Evolutionary conservation across 2,888 invertebrate species (phyloP), one percentile per base, ranked within the genome.

Genomic region (Plagiodera versicolora): DNA sequence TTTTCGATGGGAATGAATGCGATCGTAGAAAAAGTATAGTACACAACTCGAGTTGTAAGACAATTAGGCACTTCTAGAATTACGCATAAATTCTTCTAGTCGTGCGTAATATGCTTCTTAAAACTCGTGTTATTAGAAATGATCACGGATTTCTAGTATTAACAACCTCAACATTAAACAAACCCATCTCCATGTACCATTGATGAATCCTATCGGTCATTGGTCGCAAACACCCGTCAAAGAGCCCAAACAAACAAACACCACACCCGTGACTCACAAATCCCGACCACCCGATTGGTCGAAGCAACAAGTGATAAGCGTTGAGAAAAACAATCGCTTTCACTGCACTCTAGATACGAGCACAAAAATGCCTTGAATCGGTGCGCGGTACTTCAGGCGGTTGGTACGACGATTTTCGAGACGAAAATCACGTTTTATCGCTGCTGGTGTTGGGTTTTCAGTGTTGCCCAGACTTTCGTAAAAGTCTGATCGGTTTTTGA

Each of bases 401-500:
- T n/a, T n/a, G n/a, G n/a, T n/a, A n/a, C 11, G 14, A 51, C 14
- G 32, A n/a, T 24, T 24, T 24, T 3, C 3, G 24, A 6, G 24
- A 6, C 24, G 4, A 24, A 24, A 39, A 14, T 39, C 39, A 39
- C 39, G 39, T 39, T 39, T 39, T 39, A 39, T 39, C 14, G 14
- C 39, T 39, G n/a, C 11, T 39, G 24, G 24, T 24, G 24, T 24
- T 6, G 24, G 24, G 3, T 24, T 24, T 24, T 24, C 24, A 50
- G 30, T 49, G 20, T 50, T 49, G 24, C 24, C 24, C 24, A 24
- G 24, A 6, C n/a, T 24, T 24, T 24, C 24, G 24, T 3, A 24
- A 5, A 6, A 24, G 24, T 18, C 19, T 53, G 51, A 58, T 58
- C 49, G 58, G 32, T 54, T 54, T 58, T 58, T 58, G 49, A 58